These are phyloP conservation scores for Diglossa cyanea DNA, from an alignment of 2,797 vertebrate genomes.

Conservation along the genomic window DNA sequence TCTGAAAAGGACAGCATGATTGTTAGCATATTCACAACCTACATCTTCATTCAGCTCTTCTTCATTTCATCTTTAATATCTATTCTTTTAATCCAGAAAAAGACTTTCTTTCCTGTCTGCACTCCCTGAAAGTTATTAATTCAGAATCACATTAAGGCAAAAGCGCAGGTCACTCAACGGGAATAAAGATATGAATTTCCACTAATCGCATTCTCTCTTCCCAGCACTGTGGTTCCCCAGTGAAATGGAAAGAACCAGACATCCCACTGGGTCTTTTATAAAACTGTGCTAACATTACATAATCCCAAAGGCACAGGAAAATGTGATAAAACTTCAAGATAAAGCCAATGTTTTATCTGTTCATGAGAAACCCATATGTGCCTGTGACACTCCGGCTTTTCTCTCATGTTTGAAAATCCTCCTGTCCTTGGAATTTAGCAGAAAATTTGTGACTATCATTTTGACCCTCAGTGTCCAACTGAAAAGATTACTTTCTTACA, in stretches of 20 bases:
- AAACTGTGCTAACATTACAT: not conserved
- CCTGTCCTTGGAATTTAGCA: not conserved
- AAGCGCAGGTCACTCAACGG: not conserved
- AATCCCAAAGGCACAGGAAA: not conserved
- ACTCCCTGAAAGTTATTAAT: not conserved
- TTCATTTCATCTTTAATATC: not conserved
- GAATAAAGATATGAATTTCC: not conserved
- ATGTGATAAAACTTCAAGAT: not conserved
- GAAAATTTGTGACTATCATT: not conserved
- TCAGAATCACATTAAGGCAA: not conserved
- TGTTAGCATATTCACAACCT: not conserved
- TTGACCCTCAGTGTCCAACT: not conserved
- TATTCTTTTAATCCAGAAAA: not conserved
- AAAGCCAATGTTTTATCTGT: not conserved
- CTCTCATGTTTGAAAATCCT: not conserved
- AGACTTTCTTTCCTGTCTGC: not conserved
- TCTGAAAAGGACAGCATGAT: not conserved
- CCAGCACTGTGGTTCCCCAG: not conserved
- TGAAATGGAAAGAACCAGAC: not conserved
- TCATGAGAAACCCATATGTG: not conserved
- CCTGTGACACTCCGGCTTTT: not conserved
- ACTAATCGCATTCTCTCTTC: not conserved
- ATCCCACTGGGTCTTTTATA: not conserved
- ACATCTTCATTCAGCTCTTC: not conserved
- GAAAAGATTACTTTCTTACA: not conserved